Percentiles rank a stretch among this genome's conserved stretches.
Evolutionary conservation across 2,888 invertebrate genomes (phyloP).

Genomic region (Brassicogethes aeneus): DNA sequence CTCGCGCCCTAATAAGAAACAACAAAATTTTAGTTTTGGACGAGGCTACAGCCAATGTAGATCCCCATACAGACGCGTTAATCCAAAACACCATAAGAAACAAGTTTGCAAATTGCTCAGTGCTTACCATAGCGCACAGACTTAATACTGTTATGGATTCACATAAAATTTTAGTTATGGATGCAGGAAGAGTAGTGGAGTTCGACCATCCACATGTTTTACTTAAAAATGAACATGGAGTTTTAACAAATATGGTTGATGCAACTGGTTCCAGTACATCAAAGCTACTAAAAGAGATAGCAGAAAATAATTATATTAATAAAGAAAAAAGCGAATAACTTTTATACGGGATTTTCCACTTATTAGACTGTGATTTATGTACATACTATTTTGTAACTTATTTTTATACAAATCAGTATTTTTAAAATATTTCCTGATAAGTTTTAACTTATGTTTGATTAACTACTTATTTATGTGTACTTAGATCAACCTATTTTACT

Average conservation of each 20-base stretch:
- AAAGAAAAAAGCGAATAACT: neutral
- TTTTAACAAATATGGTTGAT: conserved; percentile 57
- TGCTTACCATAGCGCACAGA: conserved; percentile 79
- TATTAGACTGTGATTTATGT: conserved; percentile 1
- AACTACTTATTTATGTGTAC: no score
- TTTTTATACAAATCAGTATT: conserved; percentile 1
- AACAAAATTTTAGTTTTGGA: conserved; percentile 41
- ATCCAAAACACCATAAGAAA: conserved; percentile 70
- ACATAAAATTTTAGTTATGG: conserved; percentile 76
- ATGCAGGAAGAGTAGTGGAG: conserved; percentile 67
- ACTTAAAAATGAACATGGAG: conserved; percentile 49
- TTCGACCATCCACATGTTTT: conserved; percentile 67
- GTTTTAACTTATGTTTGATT: no score
- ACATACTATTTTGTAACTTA: neutral
- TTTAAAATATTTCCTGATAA: no score
- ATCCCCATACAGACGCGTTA: conserved; percentile 67
- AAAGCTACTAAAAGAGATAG: conserved; percentile 25
- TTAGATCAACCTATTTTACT: no score
- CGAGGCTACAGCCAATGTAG: conserved; percentile 80
- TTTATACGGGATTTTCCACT: no score
- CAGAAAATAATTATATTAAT: conserved; percentile 23
- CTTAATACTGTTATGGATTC: conserved; percentile 84
- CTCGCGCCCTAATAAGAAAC: conserved; percentile 50
- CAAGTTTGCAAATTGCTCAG: conserved; percentile 70
- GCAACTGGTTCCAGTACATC: conserved; percentile 24